Percentiles rank a stretch among this genome's conserved stretches.
Conservation (phyloP, 2,797 vertebrate species). For the Hyperoplus immaculatus region DNA sequence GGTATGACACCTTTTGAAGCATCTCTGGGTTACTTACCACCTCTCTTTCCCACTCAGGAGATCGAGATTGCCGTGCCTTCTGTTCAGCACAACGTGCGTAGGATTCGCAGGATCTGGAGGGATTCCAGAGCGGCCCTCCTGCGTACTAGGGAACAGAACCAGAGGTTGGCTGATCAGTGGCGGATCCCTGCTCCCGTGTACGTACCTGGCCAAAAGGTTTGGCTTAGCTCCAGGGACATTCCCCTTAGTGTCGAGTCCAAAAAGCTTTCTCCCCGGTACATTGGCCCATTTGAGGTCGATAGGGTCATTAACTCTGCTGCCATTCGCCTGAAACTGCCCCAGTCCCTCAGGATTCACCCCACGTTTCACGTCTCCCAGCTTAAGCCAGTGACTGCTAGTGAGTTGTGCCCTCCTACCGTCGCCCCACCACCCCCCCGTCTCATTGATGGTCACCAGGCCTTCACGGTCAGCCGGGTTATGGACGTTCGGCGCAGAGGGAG, state of each 20-base stretch:
- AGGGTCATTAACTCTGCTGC: not conserved
- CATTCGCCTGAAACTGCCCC: not conserved
- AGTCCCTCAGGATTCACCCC: no score
- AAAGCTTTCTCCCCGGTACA: not conserved
- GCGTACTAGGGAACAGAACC: not conserved
- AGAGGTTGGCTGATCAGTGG: not conserved
- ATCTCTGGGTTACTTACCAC: not conserved
- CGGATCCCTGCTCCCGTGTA: not conserved
- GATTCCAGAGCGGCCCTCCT: not conserved
- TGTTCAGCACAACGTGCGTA: not conserved
- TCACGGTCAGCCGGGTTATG: no score
- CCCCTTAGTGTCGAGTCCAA: not conserved
- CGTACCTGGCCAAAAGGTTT: not conserved
- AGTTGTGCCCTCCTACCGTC: no score
- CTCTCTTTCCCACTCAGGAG: not conserved
- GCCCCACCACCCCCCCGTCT: no score
- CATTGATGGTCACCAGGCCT: no score
- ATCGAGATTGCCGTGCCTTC: not conserved
- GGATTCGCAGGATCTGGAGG: not conserved
- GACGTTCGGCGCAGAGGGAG: no score
- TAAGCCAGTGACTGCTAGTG: no score
- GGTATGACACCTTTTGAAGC: not conserved
- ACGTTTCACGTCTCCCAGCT: no score
- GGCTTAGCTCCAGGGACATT: not conserved
- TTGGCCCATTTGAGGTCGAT: not conserved